phyloP scores from a whole-genome alignment of 2,888 invertebrate species.

The Melieria crassipennis region DNA sequence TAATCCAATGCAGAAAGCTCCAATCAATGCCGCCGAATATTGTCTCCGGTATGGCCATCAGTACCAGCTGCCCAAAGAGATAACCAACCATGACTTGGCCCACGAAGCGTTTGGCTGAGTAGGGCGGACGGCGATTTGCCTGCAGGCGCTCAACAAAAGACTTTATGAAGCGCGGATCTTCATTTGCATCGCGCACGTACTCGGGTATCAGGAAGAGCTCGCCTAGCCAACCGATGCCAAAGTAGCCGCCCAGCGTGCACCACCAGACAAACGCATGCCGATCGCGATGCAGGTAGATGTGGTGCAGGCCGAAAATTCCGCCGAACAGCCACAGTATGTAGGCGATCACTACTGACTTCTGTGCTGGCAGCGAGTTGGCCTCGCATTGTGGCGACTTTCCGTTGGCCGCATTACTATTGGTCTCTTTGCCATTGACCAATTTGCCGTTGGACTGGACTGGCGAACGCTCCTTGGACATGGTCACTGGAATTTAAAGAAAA shows the following conservation, averaged over 20 bases:
- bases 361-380: conserved; percentile 47
- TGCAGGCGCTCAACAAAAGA: conserved; percentile 73
- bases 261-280: conserved; percentile 91
- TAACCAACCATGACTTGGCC: conserved; percentile 82
- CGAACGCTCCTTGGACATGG: conserved; percentile 24
- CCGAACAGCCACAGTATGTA: conserved; percentile 90
- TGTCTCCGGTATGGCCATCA: conserved; percentile 80
- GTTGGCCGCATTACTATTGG: conserved; percentile 27
- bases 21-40: conserved; percentile 77
- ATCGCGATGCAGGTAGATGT: conserved; percentile 89
- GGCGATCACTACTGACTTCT: conserved; percentile 74
- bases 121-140: conserved; percentile 79
- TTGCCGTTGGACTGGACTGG: conserved; percentile 31
- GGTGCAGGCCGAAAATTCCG: conserved; percentile 89
- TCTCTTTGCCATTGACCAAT: conserved; percentile 31
- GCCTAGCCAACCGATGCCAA: conserved; percentile 85
- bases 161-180: conserved; percentile 75
- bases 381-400: conserved; percentile 29
- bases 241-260: conserved; percentile 84
- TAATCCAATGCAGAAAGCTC: conserved; percentile 75
- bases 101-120: conserved; percentile 80
- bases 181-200: conserved; percentile 85
- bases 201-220: conserved; percentile 86
- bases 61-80: conserved; percentile 80
- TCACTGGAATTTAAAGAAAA: neutral